phyloP scores from a whole-genome alignment of 2,113 vertebrate genomes.

The Dicerorhinus sumatrensis region DNA sequence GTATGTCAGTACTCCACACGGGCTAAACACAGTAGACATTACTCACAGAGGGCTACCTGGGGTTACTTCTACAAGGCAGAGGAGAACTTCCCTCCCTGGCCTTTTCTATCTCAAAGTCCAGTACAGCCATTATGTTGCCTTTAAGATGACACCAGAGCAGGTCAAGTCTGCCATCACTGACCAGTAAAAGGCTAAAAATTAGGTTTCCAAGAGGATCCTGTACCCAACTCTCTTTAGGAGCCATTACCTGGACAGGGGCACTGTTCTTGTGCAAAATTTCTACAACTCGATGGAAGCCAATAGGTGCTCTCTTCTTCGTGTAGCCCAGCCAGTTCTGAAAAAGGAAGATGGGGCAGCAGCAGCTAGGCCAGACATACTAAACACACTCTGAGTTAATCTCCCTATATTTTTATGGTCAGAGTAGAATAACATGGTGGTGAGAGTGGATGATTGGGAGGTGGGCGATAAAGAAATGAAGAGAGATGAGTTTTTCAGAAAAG shows the following conservation, averaged over 20 bases:
- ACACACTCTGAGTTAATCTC: not conserved
- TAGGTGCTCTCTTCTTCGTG: slow-evolving; percentile 94
- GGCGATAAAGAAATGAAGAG: not conserved
- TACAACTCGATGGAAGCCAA: slow-evolving; percentile 95
- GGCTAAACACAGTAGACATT: not conserved
- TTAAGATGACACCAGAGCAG: slow-evolving; percentile 7
- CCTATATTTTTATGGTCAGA: not conserved
- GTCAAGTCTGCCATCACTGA: not conserved
- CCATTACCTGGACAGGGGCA: slow-evolving; percentile 92
- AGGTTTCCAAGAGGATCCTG: not conserved
- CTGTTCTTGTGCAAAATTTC: slow-evolving; percentile 96
- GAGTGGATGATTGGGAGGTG: not conserved
- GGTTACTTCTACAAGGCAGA: not conserved
- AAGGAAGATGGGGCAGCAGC: not conserved
- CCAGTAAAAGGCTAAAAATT: not conserved
- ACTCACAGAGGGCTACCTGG: not conserved
- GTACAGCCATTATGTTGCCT: not conserved
- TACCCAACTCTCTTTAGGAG: not conserved
- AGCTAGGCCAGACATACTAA: not conserved
- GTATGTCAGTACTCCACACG: not conserved
- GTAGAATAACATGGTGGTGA: not conserved
- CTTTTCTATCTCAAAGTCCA: not conserved
- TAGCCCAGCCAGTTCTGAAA: slow-evolving; percentile 97
- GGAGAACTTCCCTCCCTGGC: not conserved
- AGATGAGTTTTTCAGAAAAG: slow-evolving; percentile 35